A percentile compares a stretch with the other conserved stretches of the same genome.
phyloP scores from a whole-genome alignment of 2,113 vertebrate species.

The Rhynchomys soricoides region DNA sequence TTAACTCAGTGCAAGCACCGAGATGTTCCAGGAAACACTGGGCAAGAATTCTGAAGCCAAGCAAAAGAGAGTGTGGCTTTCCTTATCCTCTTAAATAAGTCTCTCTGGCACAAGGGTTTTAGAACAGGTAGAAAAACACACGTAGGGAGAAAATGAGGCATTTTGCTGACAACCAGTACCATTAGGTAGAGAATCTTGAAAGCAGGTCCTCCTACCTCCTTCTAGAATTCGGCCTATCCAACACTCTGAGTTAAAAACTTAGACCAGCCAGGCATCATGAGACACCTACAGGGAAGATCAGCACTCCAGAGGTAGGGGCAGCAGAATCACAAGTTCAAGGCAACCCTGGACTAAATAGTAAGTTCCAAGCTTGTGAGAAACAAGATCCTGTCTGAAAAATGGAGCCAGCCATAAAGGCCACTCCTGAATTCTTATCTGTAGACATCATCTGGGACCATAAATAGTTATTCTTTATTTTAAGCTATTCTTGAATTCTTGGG shows the following conservation, averaged over 20 bases:
- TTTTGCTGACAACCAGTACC: background rate
- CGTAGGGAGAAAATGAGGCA: background rate
- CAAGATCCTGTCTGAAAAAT: background rate
- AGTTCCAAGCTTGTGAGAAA: background rate
- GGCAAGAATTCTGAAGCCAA: background rate
- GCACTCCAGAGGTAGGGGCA: background rate
- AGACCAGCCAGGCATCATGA: background rate
- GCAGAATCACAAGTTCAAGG: background rate
- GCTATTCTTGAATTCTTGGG: background rate
- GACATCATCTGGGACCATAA: background rate
- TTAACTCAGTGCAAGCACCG: background rate
- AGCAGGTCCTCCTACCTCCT: background rate
- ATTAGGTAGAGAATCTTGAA: background rate
- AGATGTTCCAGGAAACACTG: background rate
- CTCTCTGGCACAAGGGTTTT: background rate
- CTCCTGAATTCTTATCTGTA: background rate
- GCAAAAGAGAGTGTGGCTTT: background rate
- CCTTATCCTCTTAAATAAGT: background rate
- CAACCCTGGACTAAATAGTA: background rate
- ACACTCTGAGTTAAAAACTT: slow-evolving; percentile 2
- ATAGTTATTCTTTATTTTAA: slow-evolving; percentile 6
- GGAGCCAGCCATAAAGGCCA: background rate
- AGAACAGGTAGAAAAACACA: background rate
- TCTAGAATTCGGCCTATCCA: background rate
- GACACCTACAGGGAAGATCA: background rate